Evolutionary conservation across 2,797 vertebrate genomes (phyloP), one percentile per base, ranked within the genome.

Genomic region (Intellagama lesueurii): DNA sequence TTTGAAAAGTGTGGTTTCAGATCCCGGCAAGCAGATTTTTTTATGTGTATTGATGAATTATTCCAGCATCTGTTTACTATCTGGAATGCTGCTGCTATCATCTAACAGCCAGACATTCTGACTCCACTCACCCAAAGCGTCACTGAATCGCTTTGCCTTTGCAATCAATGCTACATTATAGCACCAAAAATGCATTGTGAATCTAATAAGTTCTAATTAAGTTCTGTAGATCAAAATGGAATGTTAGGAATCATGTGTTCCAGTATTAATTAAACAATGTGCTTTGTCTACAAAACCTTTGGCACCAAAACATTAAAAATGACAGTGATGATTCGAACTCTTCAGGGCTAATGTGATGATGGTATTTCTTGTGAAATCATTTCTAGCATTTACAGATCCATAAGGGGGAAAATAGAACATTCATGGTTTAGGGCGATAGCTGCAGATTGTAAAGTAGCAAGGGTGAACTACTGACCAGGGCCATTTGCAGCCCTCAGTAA

Each of bases 41-140:
- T 92, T 90, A 91, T 94, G 94, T 86, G 60, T 94, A 95, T 95
- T 95, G 95, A 94, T 94, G 92, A 94, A 95, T 95, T 95, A 87
- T 89, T 96, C 91, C 94, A 93, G 94, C 94, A 95, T 95, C 91
- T 95, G 91, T 94, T 95, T 96, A 91, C 89, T 92, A 92, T 77
- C 24, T 94, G 93, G 95, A 96, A 95, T 94, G 94, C 91, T 95
- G 91, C 93, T 94, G 60, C 89, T 92, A 69, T 92, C 88, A 85
- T 94, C 92, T 94, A 92, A 94, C 91, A 92, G 95, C 95, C 93
- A 95, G 95, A 96, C 94, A 94, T 95, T 94, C 93, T 94, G 95
- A 92, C 95, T 95, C 95, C 93, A 75, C 94, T 95, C 94, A 91
- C 86, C 88, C 88, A 81, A 91, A 96, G 86, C 89, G 90, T 94